These are phyloP conservation scores for Oceanodroma tethys DNA, from an alignment of 2,113 vertebrate genomes.

Conservation along the genomic window DNA sequence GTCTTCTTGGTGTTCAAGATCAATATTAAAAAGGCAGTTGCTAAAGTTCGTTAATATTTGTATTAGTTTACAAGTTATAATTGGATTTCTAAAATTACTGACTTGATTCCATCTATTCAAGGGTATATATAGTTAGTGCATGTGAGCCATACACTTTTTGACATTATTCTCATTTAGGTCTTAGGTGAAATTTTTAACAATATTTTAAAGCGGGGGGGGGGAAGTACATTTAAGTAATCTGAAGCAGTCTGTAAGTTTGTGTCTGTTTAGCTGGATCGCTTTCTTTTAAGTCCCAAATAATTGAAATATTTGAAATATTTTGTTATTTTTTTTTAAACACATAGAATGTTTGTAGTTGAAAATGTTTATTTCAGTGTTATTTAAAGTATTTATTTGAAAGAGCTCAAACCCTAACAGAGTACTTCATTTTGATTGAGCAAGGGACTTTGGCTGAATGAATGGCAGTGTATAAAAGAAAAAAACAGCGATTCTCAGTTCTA, in stretches of 20 bases:
- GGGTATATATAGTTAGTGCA: background rate
- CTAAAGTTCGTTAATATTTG: background rate
- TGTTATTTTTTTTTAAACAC: background rate
- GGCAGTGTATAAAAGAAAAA: background rate
- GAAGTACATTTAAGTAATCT: background rate
- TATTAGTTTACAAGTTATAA: background rate
- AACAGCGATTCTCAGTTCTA: background rate
- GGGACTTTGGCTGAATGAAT: background rate
- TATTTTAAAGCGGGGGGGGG: background rate
- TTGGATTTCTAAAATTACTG: background rate
- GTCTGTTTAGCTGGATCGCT: background rate
- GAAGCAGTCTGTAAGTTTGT: background rate
- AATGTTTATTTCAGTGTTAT: background rate
- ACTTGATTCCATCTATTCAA: background rate
- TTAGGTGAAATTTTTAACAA: background rate
- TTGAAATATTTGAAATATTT: background rate
- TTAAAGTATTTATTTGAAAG: background rate
- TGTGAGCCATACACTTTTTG: background rate
- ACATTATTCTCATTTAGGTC: background rate
- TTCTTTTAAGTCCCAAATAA: background rate
- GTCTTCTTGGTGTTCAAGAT: background rate
- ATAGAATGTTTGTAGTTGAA: background rate
- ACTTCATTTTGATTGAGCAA: background rate
- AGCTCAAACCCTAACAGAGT: background rate
- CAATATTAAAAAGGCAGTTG: background rate